Conservation (phyloP, 1,140 invertebrate species). For the Bradynema listronoti region DNA sequence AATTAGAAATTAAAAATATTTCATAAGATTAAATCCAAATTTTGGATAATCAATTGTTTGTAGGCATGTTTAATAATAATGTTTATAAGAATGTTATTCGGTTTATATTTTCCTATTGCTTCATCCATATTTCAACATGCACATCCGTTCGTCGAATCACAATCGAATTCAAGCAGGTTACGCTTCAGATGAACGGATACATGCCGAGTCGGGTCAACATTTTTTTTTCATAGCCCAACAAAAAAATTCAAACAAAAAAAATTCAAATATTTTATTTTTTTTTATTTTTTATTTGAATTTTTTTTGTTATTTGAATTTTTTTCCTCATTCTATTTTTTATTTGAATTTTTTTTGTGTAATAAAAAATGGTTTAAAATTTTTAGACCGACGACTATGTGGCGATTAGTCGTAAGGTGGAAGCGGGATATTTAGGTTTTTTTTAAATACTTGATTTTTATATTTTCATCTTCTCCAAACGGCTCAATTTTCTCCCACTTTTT, state of each 20-base stretch:
- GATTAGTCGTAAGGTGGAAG: slow-evolving; percentile 43
- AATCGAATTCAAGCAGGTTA: slow-evolving; percentile 6
- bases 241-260: no score
- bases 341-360: slow-evolving; percentile 4
- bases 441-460: not conserved
- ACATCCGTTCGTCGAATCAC: slow-evolving; percentile 8
- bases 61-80: not conserved
- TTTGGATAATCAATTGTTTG: not conserved
- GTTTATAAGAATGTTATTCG: not conserved
- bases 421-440: slow-evolving; percentile 52
- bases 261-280: slow-evolving; percentile 7
- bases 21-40: no score
- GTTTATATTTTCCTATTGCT: slow-evolving; percentile 4
- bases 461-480: not conserved
- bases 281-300: slow-evolving; percentile 7
- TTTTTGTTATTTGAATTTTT: slow-evolving; percentile 13
- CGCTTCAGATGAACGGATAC: slow-evolving; percentile 47
- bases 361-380: slow-evolving; percentile 18
- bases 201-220: slow-evolving; percentile 35
- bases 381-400: slow-evolving; percentile 53
- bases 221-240: no score
- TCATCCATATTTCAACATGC: not conserved
- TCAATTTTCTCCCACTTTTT: not conserved
- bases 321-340: not conserved
- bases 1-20: not conserved